Conservation (phyloP, 1,140 invertebrate genomes). For the Nasonia vitripennis region DNA sequence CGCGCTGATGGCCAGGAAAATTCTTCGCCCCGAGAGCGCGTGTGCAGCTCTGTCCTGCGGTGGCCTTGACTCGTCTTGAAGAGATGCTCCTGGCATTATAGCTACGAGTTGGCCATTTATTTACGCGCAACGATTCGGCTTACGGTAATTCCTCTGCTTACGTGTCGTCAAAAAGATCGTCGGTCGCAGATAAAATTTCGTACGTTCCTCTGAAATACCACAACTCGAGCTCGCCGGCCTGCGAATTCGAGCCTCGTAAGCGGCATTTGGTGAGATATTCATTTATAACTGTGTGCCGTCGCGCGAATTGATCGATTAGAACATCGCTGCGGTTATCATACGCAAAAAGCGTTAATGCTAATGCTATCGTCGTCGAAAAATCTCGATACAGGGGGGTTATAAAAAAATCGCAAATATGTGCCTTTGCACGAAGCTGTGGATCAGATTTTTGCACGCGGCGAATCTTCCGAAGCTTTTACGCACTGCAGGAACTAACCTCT, state of each 20-base stretch:
- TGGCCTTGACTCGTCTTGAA: neutral
- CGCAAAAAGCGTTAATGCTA: neutral
- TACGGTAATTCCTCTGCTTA: neutral
- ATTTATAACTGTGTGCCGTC: conserved; percentile 36
- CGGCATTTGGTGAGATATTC: conserved; percentile 12
- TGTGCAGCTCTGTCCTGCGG: neutral
- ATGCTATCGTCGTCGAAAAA: too few species aligned
- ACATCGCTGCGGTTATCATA: neutral
- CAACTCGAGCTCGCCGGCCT: too few species aligned
- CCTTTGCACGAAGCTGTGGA: too few species aligned
- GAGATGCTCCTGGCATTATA: neutral
- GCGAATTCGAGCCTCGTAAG: neutral
- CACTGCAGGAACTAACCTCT: neutral
- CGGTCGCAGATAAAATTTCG: conserved; percentile 10
- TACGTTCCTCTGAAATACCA: neutral
- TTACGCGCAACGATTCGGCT: neutral
- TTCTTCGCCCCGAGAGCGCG: too few species aligned
- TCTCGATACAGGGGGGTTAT: too few species aligned
- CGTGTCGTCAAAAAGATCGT: neutral
- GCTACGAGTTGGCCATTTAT: too few species aligned
- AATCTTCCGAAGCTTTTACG: neutral
- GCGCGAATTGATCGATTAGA: conserved; percentile 31
- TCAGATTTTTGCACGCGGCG: too few species aligned
- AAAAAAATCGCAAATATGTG: too few species aligned
- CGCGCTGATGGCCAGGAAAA: too few species aligned